These are phyloP conservation scores for Schizotus pectinicornis DNA, from an alignment of 2,888 invertebrate genomes.

Conservation along the genomic window DNA sequence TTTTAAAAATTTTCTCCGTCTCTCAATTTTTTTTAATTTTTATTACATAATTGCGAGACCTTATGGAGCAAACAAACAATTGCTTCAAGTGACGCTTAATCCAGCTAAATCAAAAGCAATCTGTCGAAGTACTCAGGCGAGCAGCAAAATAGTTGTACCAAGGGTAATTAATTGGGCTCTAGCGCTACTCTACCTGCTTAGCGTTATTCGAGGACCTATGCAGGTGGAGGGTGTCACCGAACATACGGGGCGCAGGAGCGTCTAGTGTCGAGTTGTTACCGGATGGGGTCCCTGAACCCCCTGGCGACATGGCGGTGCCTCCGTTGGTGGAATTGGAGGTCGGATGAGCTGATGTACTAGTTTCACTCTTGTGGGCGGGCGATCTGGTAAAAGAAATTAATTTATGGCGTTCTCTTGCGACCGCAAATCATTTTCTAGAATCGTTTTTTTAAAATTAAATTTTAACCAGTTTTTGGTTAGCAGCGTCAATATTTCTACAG, in stretches of 20 bases:
- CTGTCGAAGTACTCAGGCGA: not conserved
- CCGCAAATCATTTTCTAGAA: too few relatives aligned
- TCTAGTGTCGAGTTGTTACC: slow-evolving; percentile 58
- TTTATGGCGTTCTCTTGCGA: too few relatives aligned
- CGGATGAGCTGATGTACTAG: slow-evolving; percentile 37
- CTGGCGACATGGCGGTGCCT: slow-evolving; percentile 44
- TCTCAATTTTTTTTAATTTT: too few relatives aligned
- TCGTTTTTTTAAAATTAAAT: too few relatives aligned
- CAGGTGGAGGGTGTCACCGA: slow-evolving; percentile 70
- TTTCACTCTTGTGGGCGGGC: slow-evolving; percentile 47
- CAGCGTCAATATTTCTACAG: too few relatives aligned
- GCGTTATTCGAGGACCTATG: slow-evolving; percentile 62
- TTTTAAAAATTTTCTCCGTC: too few relatives aligned
- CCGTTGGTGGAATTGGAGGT: slow-evolving; percentile 43
- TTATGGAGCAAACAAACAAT: too few relatives aligned
- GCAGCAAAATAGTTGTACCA: slow-evolving; percentile 3
- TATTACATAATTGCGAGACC: too few relatives aligned
- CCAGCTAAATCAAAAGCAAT: too few relatives aligned
- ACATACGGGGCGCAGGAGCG: slow-evolving; percentile 71
- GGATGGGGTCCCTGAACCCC: slow-evolving; percentile 53
- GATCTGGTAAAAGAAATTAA: slow-evolving; percentile 39
- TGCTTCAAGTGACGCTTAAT: too few relatives aligned
- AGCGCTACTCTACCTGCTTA: slow-evolving; percentile 58
- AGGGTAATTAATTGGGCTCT: slow-evolving; percentile 20
- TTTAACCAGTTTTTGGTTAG: too few relatives aligned